These are phyloP conservation scores for Brachionus paranguensis DNA, from an alignment of 1,140 invertebrate species.

Conservation along the genomic window DNA sequence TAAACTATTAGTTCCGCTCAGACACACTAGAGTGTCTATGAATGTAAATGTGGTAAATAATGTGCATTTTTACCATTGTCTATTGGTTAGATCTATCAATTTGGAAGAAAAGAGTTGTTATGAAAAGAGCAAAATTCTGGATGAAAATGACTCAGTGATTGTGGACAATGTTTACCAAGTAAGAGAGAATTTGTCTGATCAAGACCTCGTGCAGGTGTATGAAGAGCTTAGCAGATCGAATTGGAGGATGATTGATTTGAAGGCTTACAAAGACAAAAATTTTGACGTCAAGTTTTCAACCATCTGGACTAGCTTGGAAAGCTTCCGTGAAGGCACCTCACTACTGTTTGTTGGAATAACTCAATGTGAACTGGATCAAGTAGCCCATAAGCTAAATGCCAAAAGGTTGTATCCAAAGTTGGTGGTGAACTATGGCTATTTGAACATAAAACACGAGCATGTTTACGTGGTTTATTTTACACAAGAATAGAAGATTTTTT, in stretches of 20 bases:
- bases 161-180: neutral
- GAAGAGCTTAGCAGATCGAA: neutral
- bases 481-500: neutral
- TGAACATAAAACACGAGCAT: neutral
- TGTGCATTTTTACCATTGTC: neutral
- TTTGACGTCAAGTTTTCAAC: neutral
- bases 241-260: neutral
- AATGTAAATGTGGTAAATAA: conserved; percentile 12
- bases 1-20: neutral
- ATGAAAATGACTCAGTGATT: neutral
- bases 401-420: neutral
- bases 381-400: neutral
- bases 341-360: neutral
- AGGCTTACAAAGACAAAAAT: conserved; percentile 8
- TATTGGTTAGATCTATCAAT: neutral
- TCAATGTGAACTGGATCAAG: neutral
- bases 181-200: neutral
- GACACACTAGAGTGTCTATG: neutral
- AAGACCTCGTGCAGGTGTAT: neutral
- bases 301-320: neutral
- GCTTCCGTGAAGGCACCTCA: neutral
- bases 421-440: neutral
- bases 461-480: neutral
- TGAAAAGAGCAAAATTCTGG: neutral
- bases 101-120: neutral